Percentiles rank a stretch among this genome's conserved stretches.
These are phyloP conservation scores for Charanyca ferruginea DNA, from an alignment of 2,888 invertebrate genomes.

Conservation along the genomic window DNA sequence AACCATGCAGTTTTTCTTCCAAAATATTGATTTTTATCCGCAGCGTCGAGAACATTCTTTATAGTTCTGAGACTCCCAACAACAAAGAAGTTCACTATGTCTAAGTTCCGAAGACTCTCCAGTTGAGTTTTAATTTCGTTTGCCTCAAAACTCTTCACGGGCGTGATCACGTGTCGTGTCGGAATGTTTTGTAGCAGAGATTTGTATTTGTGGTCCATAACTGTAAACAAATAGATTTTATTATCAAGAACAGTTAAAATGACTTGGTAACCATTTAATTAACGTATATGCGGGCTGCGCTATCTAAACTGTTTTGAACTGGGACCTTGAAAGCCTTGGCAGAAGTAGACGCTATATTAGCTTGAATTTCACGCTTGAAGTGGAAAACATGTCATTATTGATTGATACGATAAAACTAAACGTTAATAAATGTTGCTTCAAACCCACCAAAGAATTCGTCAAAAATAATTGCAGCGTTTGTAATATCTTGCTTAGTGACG, in stretches of 20 bases:
- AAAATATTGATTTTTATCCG: conserved; percentile 94
- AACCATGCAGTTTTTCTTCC: conserved; percentile 97
- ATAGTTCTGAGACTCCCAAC: conserved; percentile 94
- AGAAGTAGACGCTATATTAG: conserved; percentile 43
- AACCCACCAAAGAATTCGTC: conserved; percentile 95
- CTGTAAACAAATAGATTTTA: conserved; percentile 84
- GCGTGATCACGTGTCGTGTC: conserved; percentile 96
- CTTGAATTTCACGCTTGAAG: conserved; percentile 53
- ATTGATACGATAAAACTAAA: conserved; percentile 53
- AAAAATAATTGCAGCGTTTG: conserved; percentile 97
- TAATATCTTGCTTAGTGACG: conserved; percentile 95
- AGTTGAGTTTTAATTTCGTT: conserved; percentile 93
- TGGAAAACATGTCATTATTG: conserved; percentile 55
- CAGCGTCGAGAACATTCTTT: conserved; percentile 93
- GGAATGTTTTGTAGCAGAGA: conserved; percentile 97
- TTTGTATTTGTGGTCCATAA: conserved; percentile 98
- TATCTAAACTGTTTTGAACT: conserved; percentile 54
- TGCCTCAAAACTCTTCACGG: conserved; percentile 90
- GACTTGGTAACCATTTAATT: conserved; percentile 51
- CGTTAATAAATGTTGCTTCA: conserved; percentile 23
- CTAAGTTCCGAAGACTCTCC: conserved; percentile 94
- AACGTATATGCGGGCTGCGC: conserved; percentile 51
- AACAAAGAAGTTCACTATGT: conserved; percentile 97
- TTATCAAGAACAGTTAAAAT: conserved; percentile 55
- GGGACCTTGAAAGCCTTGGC: conserved; percentile 47